These are phyloP conservation scores for Sphyrna mokarran DNA, from an alignment of 2,113 vertebrate genomes.

Conservation along the genomic window DNA sequence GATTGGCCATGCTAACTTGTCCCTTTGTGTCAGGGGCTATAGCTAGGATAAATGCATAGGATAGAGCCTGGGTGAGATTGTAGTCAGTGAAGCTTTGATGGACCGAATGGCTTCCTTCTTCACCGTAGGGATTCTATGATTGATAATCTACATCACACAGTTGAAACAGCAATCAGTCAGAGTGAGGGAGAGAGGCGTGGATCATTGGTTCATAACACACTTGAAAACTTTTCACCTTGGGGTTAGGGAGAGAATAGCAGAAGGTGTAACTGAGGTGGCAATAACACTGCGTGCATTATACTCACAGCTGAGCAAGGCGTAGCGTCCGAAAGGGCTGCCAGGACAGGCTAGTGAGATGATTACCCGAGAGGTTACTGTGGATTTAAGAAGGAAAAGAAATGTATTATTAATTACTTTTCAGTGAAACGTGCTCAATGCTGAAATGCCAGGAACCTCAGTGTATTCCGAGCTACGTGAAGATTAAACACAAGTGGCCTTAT, in stretches of 20 bases:
- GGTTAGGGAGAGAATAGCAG: background rate
- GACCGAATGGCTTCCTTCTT: no score
- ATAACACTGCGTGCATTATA: constrained; percentile 41
- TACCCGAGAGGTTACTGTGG: constrained; percentile 91
- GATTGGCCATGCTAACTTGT: no score
- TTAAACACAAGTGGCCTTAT: background rate
- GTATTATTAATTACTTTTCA: background rate
- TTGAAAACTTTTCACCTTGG: no score
- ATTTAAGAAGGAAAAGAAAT: constrained; percentile 41
- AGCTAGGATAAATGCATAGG: no score
- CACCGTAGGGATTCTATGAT: no score
- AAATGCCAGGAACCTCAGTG: background rate
- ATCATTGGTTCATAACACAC: background rate
- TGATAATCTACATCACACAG: background rate
- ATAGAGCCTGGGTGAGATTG: no score
- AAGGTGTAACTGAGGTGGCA: background rate
- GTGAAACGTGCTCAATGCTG: no score
- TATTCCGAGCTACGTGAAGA: background rate
- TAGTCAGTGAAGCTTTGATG: no score
- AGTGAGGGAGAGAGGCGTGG: background rate
- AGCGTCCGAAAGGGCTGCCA: constrained; percentile 97
- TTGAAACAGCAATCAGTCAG: background rate
- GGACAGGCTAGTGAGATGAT: constrained; percentile 84
- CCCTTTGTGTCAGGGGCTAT: no score
- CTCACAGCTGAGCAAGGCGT: constrained; percentile 91